phyloP scores from a whole-genome alignment of 2,797 vertebrate genomes.

The Trematomus bernacchii region DNA sequence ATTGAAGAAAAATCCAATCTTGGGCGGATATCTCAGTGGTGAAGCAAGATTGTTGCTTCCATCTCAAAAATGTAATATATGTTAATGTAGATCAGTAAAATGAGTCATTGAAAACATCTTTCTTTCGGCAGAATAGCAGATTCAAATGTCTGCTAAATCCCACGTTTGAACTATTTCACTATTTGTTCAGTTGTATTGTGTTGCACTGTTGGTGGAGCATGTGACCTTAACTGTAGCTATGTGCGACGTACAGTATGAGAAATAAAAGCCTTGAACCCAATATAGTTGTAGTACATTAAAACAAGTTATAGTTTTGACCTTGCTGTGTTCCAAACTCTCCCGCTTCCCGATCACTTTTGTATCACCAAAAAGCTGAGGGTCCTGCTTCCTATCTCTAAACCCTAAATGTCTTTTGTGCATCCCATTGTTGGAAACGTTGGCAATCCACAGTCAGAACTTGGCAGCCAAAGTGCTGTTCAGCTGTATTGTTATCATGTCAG shows the following conservation, averaged over 20 bases:
- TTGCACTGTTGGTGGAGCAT: no score
- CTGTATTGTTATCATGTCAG: slow-evolving; percentile 49
- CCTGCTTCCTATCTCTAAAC: background rate
- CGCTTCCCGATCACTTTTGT: slow-evolving; percentile 1
- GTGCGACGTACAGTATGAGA: no score
- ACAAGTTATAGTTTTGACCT: background rate
- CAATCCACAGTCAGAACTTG: slow-evolving; percentile 32
- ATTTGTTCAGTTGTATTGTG: no score
- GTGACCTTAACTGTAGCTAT: no score
- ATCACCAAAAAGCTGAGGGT: background rate
- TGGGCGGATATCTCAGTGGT: background rate
- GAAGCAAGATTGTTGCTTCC: background rate
- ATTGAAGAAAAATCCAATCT: slow-evolving; percentile 5
- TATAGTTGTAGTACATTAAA: no score
- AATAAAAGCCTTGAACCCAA: no score
- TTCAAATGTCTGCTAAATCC: slow-evolving; percentile 29
- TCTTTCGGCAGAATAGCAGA: background rate
- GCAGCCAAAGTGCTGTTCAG: slow-evolving; percentile 27
- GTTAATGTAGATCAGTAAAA: slow-evolving; percentile 7
- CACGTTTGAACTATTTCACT: background rate
- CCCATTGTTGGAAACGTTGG: slow-evolving; percentile 26
- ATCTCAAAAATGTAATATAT: background rate
- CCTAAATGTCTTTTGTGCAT: slow-evolving; percentile 9
- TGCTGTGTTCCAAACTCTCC: background rate
- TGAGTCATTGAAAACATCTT: background rate